Evolutionary conservation across 1,140 invertebrate species (phyloP), one percentile per base, ranked within the genome.

Genomic region (Oncopodura yosiiana): DNA sequence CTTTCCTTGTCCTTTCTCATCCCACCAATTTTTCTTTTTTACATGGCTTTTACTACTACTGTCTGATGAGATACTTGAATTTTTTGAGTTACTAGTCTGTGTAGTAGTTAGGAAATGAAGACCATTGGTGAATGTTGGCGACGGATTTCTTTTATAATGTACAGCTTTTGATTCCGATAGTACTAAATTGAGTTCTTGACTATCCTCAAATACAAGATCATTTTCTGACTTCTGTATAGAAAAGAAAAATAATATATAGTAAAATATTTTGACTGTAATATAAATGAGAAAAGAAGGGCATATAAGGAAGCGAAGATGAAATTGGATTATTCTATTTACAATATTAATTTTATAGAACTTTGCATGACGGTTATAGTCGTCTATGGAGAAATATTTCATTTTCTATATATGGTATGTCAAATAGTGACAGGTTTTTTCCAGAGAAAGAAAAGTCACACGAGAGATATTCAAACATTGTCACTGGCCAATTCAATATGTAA

Each of bases 201-300:
- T 39, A 3, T 51, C 49, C 37, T 51, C 54, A 24, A 56, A 56
- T 50, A 51, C 48, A 26, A 56, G 34, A 45, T 56, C 54, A 49
- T 56, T 56, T 50, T 56, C 54, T 26, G 54, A 29, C 39, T 51
- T 56, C 54, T 56, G 41, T 14, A 49, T 49, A 42, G n/a, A 49
- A 12, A 42, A 42, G 34, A 55, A 30, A 24, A 21, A 36, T 38
- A 36, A 46, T 9, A 26, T 19, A 30, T 48, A 32, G 16, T 8
- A 16, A 8, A 18, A 3, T 9, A 45, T 34, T 34, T 8, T 34
- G 8, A 34, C n/a, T n/a, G n/a, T n/a, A n/a, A n/a, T n/a, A n/a
- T n/a, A n/a, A n/a, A n/a, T n/a, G n/a, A n/a, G n/a, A n/a, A n/a
- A n/a, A n/a, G n/a, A n/a, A n/a, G n/a, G n/a, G n/a, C n/a, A n/a